phyloP scores from a whole-genome alignment of 2,113 vertebrate species.

The Vulpes lagopus region DNA sequence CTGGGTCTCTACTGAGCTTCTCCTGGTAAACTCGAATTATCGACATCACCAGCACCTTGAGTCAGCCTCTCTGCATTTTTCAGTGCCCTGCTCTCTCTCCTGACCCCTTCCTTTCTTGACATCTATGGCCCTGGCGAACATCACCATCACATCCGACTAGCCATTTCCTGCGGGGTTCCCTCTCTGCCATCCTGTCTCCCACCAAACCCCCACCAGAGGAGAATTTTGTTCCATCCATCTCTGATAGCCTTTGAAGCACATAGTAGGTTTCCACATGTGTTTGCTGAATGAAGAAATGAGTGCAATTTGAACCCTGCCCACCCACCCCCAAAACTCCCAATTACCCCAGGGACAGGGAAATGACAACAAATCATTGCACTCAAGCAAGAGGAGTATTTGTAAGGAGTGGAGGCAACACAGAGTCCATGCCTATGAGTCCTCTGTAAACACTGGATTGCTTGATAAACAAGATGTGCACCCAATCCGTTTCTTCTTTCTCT shows the following conservation, averaged over 20 bases:
- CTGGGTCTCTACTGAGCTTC: not conserved
- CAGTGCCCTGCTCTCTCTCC: not conserved
- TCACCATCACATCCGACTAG: not conserved
- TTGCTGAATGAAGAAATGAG: not conserved
- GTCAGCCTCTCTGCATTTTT: not conserved
- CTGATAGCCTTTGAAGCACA: not conserved
- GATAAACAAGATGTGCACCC: not conserved
- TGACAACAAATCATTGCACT: not conserved
- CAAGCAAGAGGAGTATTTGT: not conserved
- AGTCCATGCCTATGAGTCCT: not conserved
- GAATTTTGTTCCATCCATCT: not conserved
- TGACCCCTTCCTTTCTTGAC: not conserved
- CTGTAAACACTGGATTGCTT: not conserved
- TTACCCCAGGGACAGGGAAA: not conserved
- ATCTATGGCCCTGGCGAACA: too few relatives aligned
- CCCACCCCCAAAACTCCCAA: not conserved
- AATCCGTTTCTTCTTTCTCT: not conserved
- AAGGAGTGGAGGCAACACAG: rapidly evolving
- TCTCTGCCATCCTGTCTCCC: not conserved
- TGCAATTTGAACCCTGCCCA: not conserved
- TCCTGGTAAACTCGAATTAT: not conserved
- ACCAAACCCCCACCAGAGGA: not conserved
- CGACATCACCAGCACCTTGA: too few relatives aligned
- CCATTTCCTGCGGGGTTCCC: not conserved
- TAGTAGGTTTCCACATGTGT: not conserved